Conservation (phyloP, 1,140 invertebrate species). For the Zaprionus vittiger region DNA sequence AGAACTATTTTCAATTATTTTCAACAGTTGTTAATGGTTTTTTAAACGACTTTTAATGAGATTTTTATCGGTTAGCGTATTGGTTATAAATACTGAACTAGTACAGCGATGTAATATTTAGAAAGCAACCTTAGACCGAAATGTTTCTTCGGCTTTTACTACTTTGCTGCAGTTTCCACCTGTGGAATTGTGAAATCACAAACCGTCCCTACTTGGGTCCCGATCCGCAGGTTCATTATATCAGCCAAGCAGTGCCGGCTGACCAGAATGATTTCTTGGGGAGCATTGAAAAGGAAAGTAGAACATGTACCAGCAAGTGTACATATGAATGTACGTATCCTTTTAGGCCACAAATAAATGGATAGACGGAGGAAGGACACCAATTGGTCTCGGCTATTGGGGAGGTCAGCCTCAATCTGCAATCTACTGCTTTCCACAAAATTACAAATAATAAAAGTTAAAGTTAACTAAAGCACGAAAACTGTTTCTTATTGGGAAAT, state of each 20-base stretch:
- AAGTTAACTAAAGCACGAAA: no score
- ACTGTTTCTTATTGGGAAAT: no score
- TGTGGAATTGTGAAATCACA: conserved; percentile 5
- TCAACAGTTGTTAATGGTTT: conserved; percentile 48
- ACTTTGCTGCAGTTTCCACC: conserved; percentile 27
- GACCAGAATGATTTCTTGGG: conserved; percentile 12
- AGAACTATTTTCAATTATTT: conserved; percentile 40
- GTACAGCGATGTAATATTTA: neutral
- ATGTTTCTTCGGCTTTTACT: conserved; percentile 46
- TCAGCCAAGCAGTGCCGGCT: neutral
- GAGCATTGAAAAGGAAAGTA: conserved; percentile 30
- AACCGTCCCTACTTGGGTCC: neutral
- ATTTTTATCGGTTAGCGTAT: neutral
- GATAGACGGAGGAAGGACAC: no score
- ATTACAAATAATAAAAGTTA: neutral
- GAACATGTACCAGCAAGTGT: no score
- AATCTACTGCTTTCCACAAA: no score
- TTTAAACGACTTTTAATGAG: conserved; percentile 60
- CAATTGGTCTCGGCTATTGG: no score
- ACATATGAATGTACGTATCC: no score
- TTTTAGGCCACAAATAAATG: no score
- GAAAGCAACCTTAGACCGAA: conserved; percentile 9
- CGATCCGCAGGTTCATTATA: neutral
- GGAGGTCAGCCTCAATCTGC: no score
- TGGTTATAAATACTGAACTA: conserved; percentile 41